Percentiles rank a stretch among this genome's conserved stretches.
Conservation (phyloP, 2,113 vertebrate genomes). For the Phalacrocorax aristotelis region DNA sequence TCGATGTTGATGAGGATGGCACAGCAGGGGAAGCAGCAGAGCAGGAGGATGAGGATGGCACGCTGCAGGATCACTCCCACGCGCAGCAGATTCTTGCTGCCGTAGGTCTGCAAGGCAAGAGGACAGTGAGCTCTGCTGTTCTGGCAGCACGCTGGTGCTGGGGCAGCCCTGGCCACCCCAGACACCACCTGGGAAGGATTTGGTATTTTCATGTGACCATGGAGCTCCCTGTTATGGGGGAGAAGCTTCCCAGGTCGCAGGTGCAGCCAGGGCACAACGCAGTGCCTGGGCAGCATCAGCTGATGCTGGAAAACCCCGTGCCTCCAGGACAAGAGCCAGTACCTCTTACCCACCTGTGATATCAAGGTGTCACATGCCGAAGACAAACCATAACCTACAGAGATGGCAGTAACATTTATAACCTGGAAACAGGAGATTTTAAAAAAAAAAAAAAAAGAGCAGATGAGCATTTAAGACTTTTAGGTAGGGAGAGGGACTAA, state of each 20-base stretch:
- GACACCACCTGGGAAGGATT: neutral
- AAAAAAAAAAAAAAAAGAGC: neutral
- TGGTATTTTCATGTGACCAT: neutral
- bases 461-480: neutral
- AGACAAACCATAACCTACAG: constrained; percentile 69
- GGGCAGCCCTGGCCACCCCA: neutral
- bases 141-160: neutral
- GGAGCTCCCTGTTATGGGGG: rapidly evolving
- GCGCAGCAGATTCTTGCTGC: constrained; percentile 83
- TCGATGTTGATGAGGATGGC: constrained; percentile 85
- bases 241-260: rapidly evolving
- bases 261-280: neutral
- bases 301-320: rapidly evolving
- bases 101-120: constrained; percentile 76
- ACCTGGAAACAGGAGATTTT: constrained; percentile 37
- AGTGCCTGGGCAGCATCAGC: neutral
- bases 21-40: constrained; percentile 90
- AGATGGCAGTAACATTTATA: constrained; percentile 74
- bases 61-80: constrained; percentile 86
- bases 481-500: neutral
- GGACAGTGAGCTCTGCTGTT: neutral
- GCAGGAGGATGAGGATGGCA: constrained; percentile 80
- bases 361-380: constrained; percentile 76
- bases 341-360: constrained; percentile 70
- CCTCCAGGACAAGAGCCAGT: neutral